phyloP scores from a whole-genome alignment of 2,797 vertebrate species.

The Meriones psammophilus region DNA sequence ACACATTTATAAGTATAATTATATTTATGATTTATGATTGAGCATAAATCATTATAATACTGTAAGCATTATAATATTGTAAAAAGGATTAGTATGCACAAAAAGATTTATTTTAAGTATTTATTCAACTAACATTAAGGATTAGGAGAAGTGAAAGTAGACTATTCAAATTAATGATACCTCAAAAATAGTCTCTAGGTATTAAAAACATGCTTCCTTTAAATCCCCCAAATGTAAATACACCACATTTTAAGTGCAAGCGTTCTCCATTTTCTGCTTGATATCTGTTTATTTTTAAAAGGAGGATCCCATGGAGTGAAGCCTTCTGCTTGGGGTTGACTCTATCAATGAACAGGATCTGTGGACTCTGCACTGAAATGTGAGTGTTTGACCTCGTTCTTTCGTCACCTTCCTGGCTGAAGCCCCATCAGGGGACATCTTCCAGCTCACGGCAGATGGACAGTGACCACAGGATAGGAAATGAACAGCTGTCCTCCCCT shows the following conservation, averaged over 20 bases:
- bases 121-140: constrained; percentile 40
- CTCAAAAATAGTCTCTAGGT: constrained; percentile 15
- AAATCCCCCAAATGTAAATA: constrained; percentile 19
- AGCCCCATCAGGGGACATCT: constrained; percentile 63
- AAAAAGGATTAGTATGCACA: neutral
- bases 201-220: constrained; percentile 35
- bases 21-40: neutral
- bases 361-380: constrained; percentile 45
- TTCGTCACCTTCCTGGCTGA: constrained; percentile 70
- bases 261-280: constrained; percentile 10
- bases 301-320: neutral
- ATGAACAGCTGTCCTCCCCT: constrained; percentile 75
- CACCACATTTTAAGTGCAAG: constrained; percentile 34
- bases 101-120: constrained; percentile 50
- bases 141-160: constrained; percentile 34
- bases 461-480: constrained; percentile 77
- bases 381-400: constrained; percentile 62
- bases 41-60: constrained; percentile 44
- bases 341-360: constrained; percentile 48
- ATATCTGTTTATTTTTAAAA: constrained; percentile 54
- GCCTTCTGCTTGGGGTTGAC: constrained; percentile 21
- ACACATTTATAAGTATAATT: neutral
- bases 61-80: neutral
- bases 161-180: neutral
- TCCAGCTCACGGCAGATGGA: constrained; percentile 74